Evolutionary conservation across 2,113 vertebrate species (phyloP), one percentile per base, ranked within the genome.

Genomic region (Neolamprologus falcicula): DNA sequence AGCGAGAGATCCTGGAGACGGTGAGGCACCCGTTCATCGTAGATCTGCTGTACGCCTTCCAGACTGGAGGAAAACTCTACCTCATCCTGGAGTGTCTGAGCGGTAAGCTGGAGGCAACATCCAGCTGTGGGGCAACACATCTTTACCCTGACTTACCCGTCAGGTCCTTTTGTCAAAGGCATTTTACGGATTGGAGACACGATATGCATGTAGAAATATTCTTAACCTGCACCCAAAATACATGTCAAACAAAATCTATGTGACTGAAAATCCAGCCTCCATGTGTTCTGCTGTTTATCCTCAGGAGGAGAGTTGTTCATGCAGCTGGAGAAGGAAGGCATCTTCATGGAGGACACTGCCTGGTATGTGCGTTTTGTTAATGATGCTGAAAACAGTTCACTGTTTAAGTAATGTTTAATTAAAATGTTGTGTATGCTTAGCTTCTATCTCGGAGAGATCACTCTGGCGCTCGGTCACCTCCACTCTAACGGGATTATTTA

Each of bases 321-420:
- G 93, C 98, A 98, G 93, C 95, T 99, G 86, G 98, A 99, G 91
- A 97, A 98, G 50, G 98, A 99, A 83, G 98, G 98, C 78, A 99
- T 99, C 94, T 99, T 99, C 92, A 95, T 99, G 96, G 98, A 99
- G 93, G 98, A 99, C 94, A 98, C 98, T 0, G 98, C 98, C 82
- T 97, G 98, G 98, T 99, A 92, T 92, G 96, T 76, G n/a, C 40
- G 2, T 0, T 17, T 73, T 11, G 3, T 73, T 47, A 17, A 73
- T 0, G 68, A 73, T 47, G 21, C 71, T 76, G 71, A 28, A 47
- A 76, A 76, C 66, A 6, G 1, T 73, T 26, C 37, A 45, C 1
- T 1, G 40, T 47, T 76, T 47, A 47, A 16, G 9, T 31, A 76
- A 50, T 2, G 71, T 50, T 19, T 50, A 31, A 52, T 78, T 4